These are phyloP conservation scores for Rhinatrema bivittatum DNA, from an alignment of 2,797 vertebrate genomes.

Conservation along the genomic window DNA sequence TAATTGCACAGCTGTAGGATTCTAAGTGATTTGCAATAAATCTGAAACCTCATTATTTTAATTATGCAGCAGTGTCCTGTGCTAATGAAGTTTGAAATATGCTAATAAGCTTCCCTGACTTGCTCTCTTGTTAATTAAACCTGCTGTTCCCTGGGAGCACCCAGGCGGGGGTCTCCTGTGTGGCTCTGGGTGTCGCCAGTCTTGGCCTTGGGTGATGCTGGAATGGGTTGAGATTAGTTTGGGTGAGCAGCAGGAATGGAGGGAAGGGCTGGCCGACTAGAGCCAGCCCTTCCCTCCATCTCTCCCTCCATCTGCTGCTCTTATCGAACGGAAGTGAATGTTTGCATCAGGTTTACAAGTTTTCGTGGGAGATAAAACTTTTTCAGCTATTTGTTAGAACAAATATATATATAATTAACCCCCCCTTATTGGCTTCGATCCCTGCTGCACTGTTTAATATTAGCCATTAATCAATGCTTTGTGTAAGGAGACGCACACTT, in stretches of 20 bases:
- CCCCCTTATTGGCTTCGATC: constrained; percentile 20
- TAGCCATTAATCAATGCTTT: constrained; percentile 20
- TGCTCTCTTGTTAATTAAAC: constrained; percentile 34
- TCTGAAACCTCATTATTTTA: constrained; percentile 44
- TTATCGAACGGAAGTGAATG: too few relatives aligned
- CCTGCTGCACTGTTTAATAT: constrained; percentile 15
- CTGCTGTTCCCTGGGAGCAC: not conserved
- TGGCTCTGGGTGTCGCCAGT: too few relatives aligned
- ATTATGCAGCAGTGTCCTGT: constrained; percentile 37
- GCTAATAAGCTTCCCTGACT: constrained; percentile 37
- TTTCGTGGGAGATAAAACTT: too few relatives aligned
- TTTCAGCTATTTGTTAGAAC: not conserved
- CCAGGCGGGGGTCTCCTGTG: too few relatives aligned
- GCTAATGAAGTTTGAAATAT: constrained; percentile 45
- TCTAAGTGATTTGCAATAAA: constrained; percentile 27
- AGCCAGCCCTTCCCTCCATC: too few relatives aligned
- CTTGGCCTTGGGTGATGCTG: not conserved
- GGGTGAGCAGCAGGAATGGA: not conserved
- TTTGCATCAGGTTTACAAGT: too few relatives aligned
- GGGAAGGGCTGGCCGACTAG: too few relatives aligned
- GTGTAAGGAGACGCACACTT: constrained; percentile 12
- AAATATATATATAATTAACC: constrained; percentile 20
- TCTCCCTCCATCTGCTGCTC: not conserved
- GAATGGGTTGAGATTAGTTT: not conserved
- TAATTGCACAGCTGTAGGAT: constrained; percentile 23